Evolutionary conservation across 2,797 vertebrate species (phyloP), one percentile per base, ranked within the genome.

Genomic region (Paratrypauchen microcephalus): DNA sequence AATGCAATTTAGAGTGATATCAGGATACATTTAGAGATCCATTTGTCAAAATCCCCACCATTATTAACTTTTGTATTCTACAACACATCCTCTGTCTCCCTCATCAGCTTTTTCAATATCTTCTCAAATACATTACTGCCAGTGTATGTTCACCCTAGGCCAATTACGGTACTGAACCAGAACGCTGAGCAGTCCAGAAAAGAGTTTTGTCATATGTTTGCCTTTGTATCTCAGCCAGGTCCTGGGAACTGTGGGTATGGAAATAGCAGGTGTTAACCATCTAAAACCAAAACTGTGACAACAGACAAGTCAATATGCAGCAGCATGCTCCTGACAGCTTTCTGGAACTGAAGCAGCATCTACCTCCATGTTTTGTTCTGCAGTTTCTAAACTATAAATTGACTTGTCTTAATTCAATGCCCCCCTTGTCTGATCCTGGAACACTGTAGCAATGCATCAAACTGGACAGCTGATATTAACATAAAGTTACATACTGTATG

Each of bases 31-130:
- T 94, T 92, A 79, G 75, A 78, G 85, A 87, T 84, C 89, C 91
- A 95, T 95, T 93, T 78, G 83, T 95, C 93, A 94, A 93, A 92
- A 91, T 91, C 88, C 88, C 88, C 83, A 75, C 79, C 81, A 89
- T 92, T 94, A 94, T 93, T 93, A 93, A 92, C 86, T 92, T 92
- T 90, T 90, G 86, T 92, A 91, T 93, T 91, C 88, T 90, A 88
- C 90, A 92, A 92, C 89, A 91, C 90, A 92, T 92, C 88, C 87
- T 86, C 88, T 91, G 89, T 92, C 88, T 92, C 88, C 79, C 88
- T 94, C 89, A 93, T 93, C 88, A 89, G 88, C 87, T 89, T 92
- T 92, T 92, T 92, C 91, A 93, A 89, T 93, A 93, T 93, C 88
- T 90, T 92, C 86, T 91, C 81, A 92, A 91, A 92, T 91, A 90